phyloP scores from a whole-genome alignment of 2,888 invertebrate genomes.

The Lissocephala sabroskyi region DNA sequence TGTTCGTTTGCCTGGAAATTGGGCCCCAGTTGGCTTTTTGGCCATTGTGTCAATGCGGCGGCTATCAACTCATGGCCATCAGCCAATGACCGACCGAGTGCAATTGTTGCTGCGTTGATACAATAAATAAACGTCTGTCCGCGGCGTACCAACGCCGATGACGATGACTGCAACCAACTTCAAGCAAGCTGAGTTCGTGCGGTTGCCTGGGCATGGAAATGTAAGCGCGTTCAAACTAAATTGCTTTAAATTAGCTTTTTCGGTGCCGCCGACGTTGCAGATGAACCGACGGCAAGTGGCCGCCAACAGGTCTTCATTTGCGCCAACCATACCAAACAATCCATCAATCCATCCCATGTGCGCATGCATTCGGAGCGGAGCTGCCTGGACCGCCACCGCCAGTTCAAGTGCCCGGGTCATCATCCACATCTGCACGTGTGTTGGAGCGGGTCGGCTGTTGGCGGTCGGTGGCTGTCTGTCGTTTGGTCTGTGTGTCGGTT shows the following conservation, averaged over 20 bases:
- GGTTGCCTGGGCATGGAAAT: conserved; percentile 53
- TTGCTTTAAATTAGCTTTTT: conserved; percentile 69
- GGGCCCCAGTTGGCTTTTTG: conserved; percentile 18
- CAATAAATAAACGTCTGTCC: conserved; percentile 51
- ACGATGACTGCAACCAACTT: conserved; percentile 15
- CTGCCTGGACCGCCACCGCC: conserved; percentile 14
- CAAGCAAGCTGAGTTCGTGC: conserved; percentile 59
- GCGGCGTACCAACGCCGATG: conserved; percentile 17
- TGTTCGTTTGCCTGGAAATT: conserved; percentile 20
- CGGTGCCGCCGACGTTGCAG: conserved; percentile 24
- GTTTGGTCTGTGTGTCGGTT: too few relatives aligned
- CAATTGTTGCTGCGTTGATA: conserved; percentile 41
- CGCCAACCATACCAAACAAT: conserved; percentile 47
- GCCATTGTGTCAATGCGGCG: conserved; percentile 52
- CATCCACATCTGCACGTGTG: conserved; percentile 45
- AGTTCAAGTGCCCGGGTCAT: conserved; percentile 65
- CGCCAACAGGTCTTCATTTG: conserved; percentile 58
- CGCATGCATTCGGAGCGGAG: too few relatives aligned
- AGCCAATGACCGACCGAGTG: too few relatives aligned
- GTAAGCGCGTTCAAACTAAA: conserved; percentile 65
- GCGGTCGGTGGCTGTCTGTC: conserved; percentile 16
- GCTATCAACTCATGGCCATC: conserved; percentile 60
- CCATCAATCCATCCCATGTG: conserved; percentile 59
- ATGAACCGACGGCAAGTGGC: conserved; percentile 7
- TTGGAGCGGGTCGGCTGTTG: conserved; percentile 4